Evolutionary conservation across 2,113 vertebrate species (phyloP).

Genomic region (Electrona antarctica): DNA sequence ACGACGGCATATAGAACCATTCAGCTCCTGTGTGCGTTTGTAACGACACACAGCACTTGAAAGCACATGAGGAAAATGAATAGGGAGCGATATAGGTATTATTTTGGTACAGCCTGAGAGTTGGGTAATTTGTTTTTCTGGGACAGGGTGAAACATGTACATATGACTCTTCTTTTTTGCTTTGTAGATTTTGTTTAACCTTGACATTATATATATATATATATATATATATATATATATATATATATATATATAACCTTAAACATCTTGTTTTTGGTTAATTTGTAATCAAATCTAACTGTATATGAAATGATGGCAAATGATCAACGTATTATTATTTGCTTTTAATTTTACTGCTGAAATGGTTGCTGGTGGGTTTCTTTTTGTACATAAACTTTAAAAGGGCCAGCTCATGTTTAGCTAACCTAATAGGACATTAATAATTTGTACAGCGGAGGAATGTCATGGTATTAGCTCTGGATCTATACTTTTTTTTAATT

Average conservation of each 20-base stretch:
- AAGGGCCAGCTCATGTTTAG: constrained; percentile 84
- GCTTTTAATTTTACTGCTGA: constrained; percentile 87
- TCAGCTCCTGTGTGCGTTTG: constrained; percentile 74
- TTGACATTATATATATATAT: constrained; percentile 71
- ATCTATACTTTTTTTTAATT: constrained; percentile 81
- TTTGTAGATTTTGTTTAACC: constrained; percentile 82
- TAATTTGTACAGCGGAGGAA: constrained; percentile 94
- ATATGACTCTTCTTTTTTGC: constrained; percentile 87
- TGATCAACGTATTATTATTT: constrained; percentile 59
- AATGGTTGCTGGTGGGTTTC: constrained; percentile 79
- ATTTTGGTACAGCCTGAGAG: constrained; percentile 40
- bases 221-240: constrained; percentile 77
- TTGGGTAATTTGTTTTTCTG: constrained; percentile 50
- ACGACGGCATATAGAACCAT: constrained; percentile 77
- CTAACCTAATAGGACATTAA: constrained; percentile 85
- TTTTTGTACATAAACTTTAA: constrained; percentile 90
- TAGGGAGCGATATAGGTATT: constrained; percentile 55
- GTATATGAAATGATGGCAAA: constrained; percentile 68
- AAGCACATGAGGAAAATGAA: constrained; percentile 29
- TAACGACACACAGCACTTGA: constrained; percentile 33
- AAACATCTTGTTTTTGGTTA: constrained; percentile 81
- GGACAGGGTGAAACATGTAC: constrained; percentile 82
- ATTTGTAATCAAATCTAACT: constrained; percentile 76
- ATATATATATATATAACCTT: constrained; percentile 84
- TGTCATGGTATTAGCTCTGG: constrained; percentile 89